Base-by-base conservation (phyloP, 1,140 invertebrate species). In the Pygmarrhopalites habei region DNA sequence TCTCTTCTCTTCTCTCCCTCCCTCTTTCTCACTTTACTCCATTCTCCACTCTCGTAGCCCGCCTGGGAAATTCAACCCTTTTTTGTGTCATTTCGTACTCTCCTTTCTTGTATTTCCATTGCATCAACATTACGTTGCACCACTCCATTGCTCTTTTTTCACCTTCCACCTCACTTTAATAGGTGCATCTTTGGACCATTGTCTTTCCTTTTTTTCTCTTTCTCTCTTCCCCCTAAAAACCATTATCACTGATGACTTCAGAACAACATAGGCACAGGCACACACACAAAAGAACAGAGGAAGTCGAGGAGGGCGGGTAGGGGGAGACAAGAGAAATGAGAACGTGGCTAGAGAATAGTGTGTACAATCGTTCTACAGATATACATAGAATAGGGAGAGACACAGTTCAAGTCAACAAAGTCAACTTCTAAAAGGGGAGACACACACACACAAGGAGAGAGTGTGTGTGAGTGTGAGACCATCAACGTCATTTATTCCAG, bases 1-100 rank as follows among this genome's bases (percentile, higher is more conserved):
- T 15, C 32, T 35, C 5, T 19, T 47, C 44, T 25, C 17, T n/a
- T 10, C 44, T 25, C 32, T 35, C 32, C 32, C 5, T n/a, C n/a
- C n/a, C n/a, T n/a, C n/a, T n/a, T 35, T 35, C 32, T 35, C 5
- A 35, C 5, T 35, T 35, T n/a, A n/a, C 32, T 35, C 32, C 32
- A 35, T 35, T 35, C 32, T 35, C 32, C 32, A 35, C 15, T 35
- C 32, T 35, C 32, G 23, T 2, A 52, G 25, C 30, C 53, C 30
- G 30, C 53, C 35, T 56, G 53, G 53, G 53, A 56, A 56, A 56
- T 56, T 2, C 35, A 35, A 56, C 53, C 53, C 53, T 35, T 56
- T n/a, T n/a, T n/a, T n/a, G n/a, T 56, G 53, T 32, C 29, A 26
- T 30, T 25, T 25, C 51, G 3, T 4, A 12, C 51, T 5, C 28